Evolutionary conservation across 2,797 vertebrate species (phyloP).

Genomic region (Hozukius guyotensis): DNA sequence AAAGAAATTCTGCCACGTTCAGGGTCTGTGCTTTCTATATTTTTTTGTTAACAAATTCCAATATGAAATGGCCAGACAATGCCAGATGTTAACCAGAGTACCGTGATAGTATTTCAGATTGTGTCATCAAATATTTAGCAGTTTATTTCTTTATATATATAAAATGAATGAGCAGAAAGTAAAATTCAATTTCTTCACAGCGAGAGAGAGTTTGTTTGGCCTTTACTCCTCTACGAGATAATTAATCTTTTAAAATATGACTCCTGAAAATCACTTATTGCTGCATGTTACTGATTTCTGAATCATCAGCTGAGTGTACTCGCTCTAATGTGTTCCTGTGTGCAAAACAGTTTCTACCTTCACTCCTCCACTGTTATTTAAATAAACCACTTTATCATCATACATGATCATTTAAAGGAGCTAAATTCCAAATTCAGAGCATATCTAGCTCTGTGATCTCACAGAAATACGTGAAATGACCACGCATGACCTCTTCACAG

Average conservation of each 20-base stretch:
- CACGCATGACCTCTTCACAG: too few relatives aligned
- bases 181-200: neutral
- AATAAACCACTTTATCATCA: neutral
- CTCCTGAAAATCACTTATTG: neutral
- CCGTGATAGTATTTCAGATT: slow-evolving; percentile 38
- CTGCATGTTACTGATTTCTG: neutral
- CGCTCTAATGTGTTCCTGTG: neutral
- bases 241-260: neutral
- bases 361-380: neutral
- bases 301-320: neutral
- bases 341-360: neutral
- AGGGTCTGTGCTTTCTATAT: slow-evolving; percentile 13
- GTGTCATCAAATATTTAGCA: slow-evolving; percentile 51
- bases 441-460: too few relatives aligned
- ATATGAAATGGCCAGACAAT: slow-evolving; percentile 16
- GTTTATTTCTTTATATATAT: neutral
- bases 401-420: neutral
- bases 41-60: slow-evolving; percentile 2
- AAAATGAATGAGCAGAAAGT: slow-evolving; percentile 13
- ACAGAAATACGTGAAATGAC: too few relatives aligned
- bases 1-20: neutral
- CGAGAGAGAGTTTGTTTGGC: neutral
- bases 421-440: too few relatives aligned
- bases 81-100: slow-evolving; percentile 12
- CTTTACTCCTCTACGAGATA: neutral